Conservation (phyloP, 2,888 invertebrate species). For the Tipula lateralis region DNA sequence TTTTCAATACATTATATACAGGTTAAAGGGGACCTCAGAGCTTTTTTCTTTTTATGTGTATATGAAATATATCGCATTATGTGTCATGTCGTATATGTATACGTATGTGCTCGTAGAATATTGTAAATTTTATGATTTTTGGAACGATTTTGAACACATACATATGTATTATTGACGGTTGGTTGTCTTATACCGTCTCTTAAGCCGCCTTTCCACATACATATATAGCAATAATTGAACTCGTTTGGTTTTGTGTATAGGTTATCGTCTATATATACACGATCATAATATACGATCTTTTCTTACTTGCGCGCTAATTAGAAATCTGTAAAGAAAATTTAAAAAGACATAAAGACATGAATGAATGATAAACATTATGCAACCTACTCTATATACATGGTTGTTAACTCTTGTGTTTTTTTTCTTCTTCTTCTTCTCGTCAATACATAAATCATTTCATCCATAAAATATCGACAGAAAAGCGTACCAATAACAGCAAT, state of each 20-base stretch:
- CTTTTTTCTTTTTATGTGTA: background rate
- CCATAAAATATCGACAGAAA: conserved; percentile 7
- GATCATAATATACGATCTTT: background rate
- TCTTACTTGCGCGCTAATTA: background rate
- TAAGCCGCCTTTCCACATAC: background rate
- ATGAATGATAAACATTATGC: background rate
- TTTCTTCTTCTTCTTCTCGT: no score
- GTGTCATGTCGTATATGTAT: background rate
- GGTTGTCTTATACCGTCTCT: background rate
- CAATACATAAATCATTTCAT: conserved; percentile 13
- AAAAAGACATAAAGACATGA: conserved; percentile 19
- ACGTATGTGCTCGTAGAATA: background rate
- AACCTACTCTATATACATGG: conserved; percentile 11
- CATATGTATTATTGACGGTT: background rate
- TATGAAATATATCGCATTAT: background rate
- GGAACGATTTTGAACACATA: background rate
- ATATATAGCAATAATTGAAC: conserved; percentile 2
- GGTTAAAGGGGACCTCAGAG: background rate
- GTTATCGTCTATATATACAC: background rate
- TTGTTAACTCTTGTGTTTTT: background rate
- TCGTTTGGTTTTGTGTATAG: background rate
- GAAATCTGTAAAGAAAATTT: background rate
- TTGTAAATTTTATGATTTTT: background rate
- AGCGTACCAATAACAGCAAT: conserved; percentile 11
- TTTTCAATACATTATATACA: background rate